Percentiles rank a stretch among this genome's conserved stretches.
Conservation (phyloP, 2,113 vertebrate species). For the Xyrauchen texanus region DNA sequence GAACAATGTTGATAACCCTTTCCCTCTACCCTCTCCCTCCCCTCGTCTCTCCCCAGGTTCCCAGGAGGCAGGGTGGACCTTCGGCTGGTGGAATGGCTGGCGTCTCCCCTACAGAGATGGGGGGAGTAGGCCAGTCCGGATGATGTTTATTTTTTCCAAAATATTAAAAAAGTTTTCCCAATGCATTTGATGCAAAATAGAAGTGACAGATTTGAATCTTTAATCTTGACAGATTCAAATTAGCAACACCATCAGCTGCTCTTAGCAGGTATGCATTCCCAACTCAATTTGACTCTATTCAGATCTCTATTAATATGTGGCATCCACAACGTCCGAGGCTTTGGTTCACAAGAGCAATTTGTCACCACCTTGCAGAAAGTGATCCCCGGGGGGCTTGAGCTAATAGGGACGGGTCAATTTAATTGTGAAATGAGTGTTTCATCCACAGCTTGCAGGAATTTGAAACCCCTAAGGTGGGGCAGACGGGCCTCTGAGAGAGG, state of each 20-base stretch:
- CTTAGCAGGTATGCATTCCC: not conserved
- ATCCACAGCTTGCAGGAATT: slow-evolving; percentile 60
- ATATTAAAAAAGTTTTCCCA: no score
- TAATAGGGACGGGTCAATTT: slow-evolving; percentile 61
- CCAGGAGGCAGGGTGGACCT: no score
- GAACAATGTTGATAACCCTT: no score
- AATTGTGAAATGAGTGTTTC: slow-evolving; percentile 66
- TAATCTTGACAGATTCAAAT: no score
- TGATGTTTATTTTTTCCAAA: no score
- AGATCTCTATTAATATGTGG: slow-evolving; percentile 25
- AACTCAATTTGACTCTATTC: slow-evolving; percentile 10
- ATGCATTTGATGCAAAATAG: not conserved
- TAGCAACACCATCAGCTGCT: slow-evolving; percentile 3
- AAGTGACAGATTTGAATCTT: no score
- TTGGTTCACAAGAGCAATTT: slow-evolving; percentile 65
- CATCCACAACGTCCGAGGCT: slow-evolving; percentile 39
- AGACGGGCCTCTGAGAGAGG: slow-evolving; percentile 32
- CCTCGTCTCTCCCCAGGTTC: no score
- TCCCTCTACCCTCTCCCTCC: no score
- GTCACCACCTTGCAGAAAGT: slow-evolving; percentile 58
- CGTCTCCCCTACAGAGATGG: no score
- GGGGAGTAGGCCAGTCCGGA: no score
- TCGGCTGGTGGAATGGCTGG: no score
- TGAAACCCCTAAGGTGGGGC: slow-evolving; percentile 59
- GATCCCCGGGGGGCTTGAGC: slow-evolving; percentile 51